Evolutionary conservation across 2,797 vertebrate species (phyloP), one percentile per base, ranked within the genome.

Genomic region (Myripristis jacobus): DNA sequence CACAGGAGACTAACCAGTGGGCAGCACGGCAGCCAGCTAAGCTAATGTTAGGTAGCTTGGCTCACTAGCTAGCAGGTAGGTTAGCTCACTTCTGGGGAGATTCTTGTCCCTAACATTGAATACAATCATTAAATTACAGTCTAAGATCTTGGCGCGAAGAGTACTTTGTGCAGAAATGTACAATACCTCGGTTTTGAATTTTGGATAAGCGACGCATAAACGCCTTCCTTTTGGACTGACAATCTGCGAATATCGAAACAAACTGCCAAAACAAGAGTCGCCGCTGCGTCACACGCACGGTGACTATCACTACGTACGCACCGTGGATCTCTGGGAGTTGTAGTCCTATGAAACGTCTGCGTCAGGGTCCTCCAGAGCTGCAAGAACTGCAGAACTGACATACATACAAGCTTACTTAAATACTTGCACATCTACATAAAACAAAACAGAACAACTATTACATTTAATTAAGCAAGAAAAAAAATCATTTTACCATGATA

Each of bases 211-310:
- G 55, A 41, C 12, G 58, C 16, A 56, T 34, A 76, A 73, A 29
- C 64, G 76, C 12, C 75, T 85, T 80, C 52, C 84, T 77, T 61
- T 46, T 56, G 58, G 54, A 77, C 61, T 83, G 81, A 84, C 75
- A 81, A 83, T 70, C 76, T 84, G 85, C 84, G 90, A 84, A 91
- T 86, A 92, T 86, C 87, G 86, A 92, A 91, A 93, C 88, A 91
- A 93, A 91, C 87, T 88, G 91, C 88, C 92, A 92, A 94, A 94
- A 94, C 92, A 93, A 92, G 89, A 86, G 44, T 44, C 79, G 53
- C 0, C 4, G n/a, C 13, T 3, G 80, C 89, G 84, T 91, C 80
- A 88, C 54, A 31, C 83, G 75, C 58, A 78, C 19, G 18, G 6
- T 15, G 16, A 13, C 7, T 2, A 52, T n/a, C 4, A 1, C n/a